A percentile compares a stretch with the other conserved stretches of the same genome.
Conservation (phyloP, 2,797 vertebrate species). For the Micromesistius poutassou region DNA sequence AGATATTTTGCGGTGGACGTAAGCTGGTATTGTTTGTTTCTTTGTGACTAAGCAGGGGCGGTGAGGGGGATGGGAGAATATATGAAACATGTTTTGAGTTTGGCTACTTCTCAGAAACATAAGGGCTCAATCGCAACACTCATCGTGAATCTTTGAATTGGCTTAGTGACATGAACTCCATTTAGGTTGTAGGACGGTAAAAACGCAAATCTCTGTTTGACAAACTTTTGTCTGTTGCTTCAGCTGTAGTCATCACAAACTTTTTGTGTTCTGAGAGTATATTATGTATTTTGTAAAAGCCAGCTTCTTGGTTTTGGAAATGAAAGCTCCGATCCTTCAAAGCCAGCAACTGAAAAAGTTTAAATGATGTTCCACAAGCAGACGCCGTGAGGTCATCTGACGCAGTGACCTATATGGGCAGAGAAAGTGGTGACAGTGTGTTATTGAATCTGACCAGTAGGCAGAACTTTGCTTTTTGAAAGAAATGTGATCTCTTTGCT, state of each 20-base stretch:
- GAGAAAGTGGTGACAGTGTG: slow-evolving; percentile 69
- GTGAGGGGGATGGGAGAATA: slow-evolving; percentile 58
- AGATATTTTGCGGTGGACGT: slow-evolving; percentile 74
- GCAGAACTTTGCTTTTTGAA: slow-evolving; percentile 71
- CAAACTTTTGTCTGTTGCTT: slow-evolving; percentile 72
- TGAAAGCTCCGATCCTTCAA: slow-evolving; percentile 65
- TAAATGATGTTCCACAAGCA: slow-evolving; percentile 57
- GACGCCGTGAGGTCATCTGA: slow-evolving; percentile 52
- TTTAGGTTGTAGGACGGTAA: slow-evolving; percentile 71
- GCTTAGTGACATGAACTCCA: slow-evolving; percentile 72
- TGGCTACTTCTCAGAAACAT: slow-evolving; percentile 75
- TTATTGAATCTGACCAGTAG: slow-evolving; percentile 71
- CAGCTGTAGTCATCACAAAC: slow-evolving; percentile 69
- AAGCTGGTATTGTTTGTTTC: slow-evolving; percentile 72
- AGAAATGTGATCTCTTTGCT: slow-evolving; percentile 71
- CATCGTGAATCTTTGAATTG: slow-evolving; percentile 77
- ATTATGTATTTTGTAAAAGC: slow-evolving; percentile 74
- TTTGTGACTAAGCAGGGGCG: slow-evolving; percentile 71
- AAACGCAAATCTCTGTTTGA: slow-evolving; percentile 68
- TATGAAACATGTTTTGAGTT: slow-evolving; percentile 70
- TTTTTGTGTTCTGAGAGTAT: slow-evolving; percentile 74
- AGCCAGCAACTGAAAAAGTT: slow-evolving; percentile 67
- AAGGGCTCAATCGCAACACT: slow-evolving; percentile 80
- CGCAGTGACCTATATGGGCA: slow-evolving; percentile 61
- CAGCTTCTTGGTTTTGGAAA: slow-evolving; percentile 68